phyloP scores from a whole-genome alignment of 2,113 vertebrate species.

The Anhinga anhinga region DNA sequence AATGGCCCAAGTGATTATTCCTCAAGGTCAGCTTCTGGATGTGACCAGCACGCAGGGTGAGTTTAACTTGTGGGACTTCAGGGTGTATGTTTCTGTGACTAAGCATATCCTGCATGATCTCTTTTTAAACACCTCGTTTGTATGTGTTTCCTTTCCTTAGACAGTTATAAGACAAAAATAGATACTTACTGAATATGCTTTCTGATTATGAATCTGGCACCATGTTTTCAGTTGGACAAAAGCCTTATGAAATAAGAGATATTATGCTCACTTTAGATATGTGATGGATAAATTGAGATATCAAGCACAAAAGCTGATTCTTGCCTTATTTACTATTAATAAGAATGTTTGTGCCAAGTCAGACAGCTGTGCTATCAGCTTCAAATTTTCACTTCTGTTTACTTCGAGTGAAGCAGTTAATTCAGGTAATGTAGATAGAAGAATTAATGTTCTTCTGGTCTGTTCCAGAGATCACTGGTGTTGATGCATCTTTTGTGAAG shows the following conservation, averaged over 20 bases:
- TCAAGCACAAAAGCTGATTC: background rate
- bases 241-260: background rate
- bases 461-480: background rate
- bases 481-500: background rate
- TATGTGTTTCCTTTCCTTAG: background rate
- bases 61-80: background rate
- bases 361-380: background rate
- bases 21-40: slow-evolving; percentile 75
- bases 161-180: background rate
- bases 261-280: background rate
- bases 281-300: background rate
- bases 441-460: background rate
- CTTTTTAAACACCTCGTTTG: background rate
- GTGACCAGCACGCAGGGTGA: slow-evolving; percentile 63
- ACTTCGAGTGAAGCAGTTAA: background rate
- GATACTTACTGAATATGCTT: background rate
- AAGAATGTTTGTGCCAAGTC: background rate
- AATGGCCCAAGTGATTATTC: slow-evolving; percentile 77
- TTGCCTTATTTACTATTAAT: background rate
- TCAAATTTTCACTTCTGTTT: background rate
- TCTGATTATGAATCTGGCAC: background rate
- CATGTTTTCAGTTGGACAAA: background rate
- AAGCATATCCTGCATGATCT: background rate
- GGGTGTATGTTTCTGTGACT: background rate
- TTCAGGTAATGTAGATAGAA: background rate